Conservation (phyloP, 1,140 invertebrate genomes). For the Hyles vespertilio region DNA sequence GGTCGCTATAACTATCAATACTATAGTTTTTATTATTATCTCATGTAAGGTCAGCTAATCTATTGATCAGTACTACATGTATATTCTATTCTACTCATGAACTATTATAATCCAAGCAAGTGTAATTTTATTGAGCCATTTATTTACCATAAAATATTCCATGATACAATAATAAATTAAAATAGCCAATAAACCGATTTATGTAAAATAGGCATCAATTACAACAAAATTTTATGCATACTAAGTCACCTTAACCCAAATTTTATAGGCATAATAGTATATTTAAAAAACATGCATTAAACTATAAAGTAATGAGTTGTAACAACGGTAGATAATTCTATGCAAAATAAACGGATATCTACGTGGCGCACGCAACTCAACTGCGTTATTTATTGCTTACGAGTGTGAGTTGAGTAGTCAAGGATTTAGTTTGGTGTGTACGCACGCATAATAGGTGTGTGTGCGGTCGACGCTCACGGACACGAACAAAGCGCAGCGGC, state of each 20-base stretch:
- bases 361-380: slow-evolving; percentile 41
- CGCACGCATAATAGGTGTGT: slow-evolving; percentile 25
- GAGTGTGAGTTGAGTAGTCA: slow-evolving; percentile 43
- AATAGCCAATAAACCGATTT: too few species aligned
- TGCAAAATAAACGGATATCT: slow-evolving; percentile 15
- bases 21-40: slow-evolving; percentile 26
- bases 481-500: slow-evolving; percentile 38
- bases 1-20: slow-evolving; percentile 41
- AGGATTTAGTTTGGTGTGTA: slow-evolving; percentile 37
- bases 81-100: too few species aligned
- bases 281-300: too few species aligned
- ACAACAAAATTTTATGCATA: too few species aligned
- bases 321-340: slow-evolving; percentile 2
- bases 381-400: slow-evolving; percentile 49
- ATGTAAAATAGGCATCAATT: too few species aligned
- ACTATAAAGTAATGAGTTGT: too few species aligned
- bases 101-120: too few species aligned
- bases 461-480: slow-evolving; percentile 38
- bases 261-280: too few species aligned
- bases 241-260: too few species aligned
- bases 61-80: background rate
- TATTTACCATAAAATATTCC: too few species aligned
- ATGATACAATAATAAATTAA: too few species aligned
- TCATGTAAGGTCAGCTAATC: slow-evolving; percentile 5
- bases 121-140: too few species aligned